These are phyloP conservation scores for Baronia brevicornis DNA, from an alignment of 2,888 invertebrate species.

Conservation along the genomic window DNA sequence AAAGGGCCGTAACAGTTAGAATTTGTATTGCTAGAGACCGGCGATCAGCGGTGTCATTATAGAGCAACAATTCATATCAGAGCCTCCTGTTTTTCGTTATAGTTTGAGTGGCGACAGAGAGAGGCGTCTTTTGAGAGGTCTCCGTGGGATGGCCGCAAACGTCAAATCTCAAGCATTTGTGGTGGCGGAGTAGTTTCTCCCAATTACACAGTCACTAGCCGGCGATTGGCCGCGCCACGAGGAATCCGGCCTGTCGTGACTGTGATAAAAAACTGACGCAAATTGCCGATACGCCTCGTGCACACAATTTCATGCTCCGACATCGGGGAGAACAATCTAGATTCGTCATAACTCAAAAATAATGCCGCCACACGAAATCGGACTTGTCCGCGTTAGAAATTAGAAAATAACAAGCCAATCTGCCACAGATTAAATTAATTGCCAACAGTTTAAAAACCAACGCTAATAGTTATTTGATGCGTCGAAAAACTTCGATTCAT, in stretches of 20 bases:
- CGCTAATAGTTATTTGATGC: constrained; percentile 51
- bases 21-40: constrained; percentile 44
- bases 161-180: constrained; percentile 62
- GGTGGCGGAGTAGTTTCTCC: constrained; percentile 68
- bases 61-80: constrained; percentile 38
- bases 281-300: constrained; percentile 74
- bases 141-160: constrained; percentile 38
- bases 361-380: constrained; percentile 31
- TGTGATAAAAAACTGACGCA: constrained; percentile 73
- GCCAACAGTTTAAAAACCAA: constrained; percentile 31
- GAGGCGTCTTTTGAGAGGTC: constrained; percentile 43
- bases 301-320: constrained; percentile 72
- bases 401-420: constrained; percentile 25
- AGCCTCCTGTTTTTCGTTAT: constrained; percentile 27
- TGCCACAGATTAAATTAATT: constrained; percentile 44
- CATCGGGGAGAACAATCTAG: constrained; percentile 61
- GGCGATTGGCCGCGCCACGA: constrained; percentile 60
- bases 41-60: constrained; percentile 54
- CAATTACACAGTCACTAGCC: constrained; percentile 70
- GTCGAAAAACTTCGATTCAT: constrained; percentile 33
- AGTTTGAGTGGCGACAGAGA: constrained; percentile 22
- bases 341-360: constrained; percentile 66
- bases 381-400: constrained; percentile 28
- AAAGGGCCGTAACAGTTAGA: constrained; percentile 63
- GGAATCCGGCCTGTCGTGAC: constrained; percentile 73